These are phyloP conservation scores for Brachyptera risi DNA, from an alignment of 2,888 invertebrate genomes.

Conservation along the genomic window DNA sequence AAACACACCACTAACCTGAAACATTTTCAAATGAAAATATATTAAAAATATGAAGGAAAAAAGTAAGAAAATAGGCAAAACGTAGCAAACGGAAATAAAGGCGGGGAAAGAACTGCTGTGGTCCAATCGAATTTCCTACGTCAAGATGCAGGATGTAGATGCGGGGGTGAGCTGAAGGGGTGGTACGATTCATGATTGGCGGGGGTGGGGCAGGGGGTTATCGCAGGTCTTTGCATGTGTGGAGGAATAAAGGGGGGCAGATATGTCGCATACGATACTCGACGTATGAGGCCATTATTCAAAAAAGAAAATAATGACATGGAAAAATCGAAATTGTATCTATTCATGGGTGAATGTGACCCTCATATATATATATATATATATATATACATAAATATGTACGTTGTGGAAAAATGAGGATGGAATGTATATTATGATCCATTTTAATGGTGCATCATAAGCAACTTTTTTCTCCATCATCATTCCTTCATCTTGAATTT, in stretches of 20 bases:
- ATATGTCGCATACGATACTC: neutral
- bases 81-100: neutral
- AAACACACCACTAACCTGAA: too few relatives aligned
- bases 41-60: neutral
- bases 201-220: neutral
- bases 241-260: neutral
- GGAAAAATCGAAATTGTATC: too few relatives aligned
- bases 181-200: neutral
- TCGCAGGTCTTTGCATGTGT: neutral
- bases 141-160: neutral
- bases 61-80: neutral
- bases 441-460: too few relatives aligned
- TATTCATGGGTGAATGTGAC: too few relatives aligned
- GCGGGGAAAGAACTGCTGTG: neutral
- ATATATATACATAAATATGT: too few relatives aligned
- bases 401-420: too few relatives aligned
- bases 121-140: constrained; percentile 3
- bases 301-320: constrained; percentile 7
- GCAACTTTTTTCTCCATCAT: too few relatives aligned
- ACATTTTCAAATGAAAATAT: too few relatives aligned
- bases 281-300: neutral
- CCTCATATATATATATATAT: too few relatives aligned
- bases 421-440: too few relatives aligned
- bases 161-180: neutral
- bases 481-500: too few relatives aligned